Evolutionary conservation across 2,888 invertebrate species (phyloP).

Genomic region (Sthenelais limicola): DNA sequence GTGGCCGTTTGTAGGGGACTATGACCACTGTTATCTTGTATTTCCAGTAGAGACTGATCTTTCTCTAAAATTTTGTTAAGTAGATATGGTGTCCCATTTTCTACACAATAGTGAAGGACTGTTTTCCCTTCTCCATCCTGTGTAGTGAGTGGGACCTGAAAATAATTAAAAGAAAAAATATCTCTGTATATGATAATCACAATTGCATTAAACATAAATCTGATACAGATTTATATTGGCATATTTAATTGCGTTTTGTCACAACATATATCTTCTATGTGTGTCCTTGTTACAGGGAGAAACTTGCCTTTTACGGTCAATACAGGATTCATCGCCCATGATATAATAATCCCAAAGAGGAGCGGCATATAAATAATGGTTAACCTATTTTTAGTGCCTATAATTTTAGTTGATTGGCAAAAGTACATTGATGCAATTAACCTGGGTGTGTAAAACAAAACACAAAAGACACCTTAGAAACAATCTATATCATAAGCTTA

Average conservation of each 20-base stretch:
- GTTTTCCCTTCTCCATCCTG: constrained; percentile 73
- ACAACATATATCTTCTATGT: background rate
- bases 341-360: too few species aligned
- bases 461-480: too few species aligned
- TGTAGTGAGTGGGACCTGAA: constrained; percentile 46
- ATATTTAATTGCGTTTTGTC: background rate
- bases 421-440: too few species aligned
- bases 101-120: constrained; percentile 94
- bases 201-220: background rate
- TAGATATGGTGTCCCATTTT: constrained; percentile 79
- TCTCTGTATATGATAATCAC: background rate
- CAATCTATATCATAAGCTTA: too few species aligned
- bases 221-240: background rate
- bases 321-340: too few species aligned
- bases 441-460: too few species aligned
- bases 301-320: background rate
- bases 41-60: constrained; percentile 78
- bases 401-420: too few species aligned
- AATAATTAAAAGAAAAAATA: too few species aligned
- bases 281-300: background rate
- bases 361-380: too few species aligned
- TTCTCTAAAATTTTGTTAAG: constrained; percentile 81
- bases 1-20: constrained; percentile 96
- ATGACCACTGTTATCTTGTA: constrained; percentile 79
- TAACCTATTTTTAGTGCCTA: too few species aligned